A percentile compares a stretch with the other conserved stretches of the same genome.
Conservation (phyloP, 2,888 invertebrate genomes). For the Spisula subtruncata region DNA sequence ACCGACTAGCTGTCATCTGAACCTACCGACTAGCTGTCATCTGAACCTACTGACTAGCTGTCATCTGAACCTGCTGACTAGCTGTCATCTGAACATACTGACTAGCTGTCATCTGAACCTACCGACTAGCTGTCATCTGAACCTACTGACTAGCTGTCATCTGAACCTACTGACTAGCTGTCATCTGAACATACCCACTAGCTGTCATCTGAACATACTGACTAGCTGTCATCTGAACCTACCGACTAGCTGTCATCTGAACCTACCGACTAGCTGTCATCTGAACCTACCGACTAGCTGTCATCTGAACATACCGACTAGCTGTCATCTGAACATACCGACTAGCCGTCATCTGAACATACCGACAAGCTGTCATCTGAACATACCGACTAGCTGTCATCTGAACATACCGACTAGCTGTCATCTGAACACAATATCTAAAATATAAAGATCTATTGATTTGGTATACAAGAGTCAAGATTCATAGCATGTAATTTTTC, state of each 20-base stretch:
- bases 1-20: background rate
- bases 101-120: background rate
- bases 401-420: background rate
- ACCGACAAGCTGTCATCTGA: background rate
- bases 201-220: background rate
- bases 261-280: background rate
- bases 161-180: background rate
- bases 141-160: background rate
- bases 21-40: background rate
- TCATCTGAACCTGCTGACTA: background rate
- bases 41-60: background rate
- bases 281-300: background rate
- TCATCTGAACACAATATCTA: conserved; percentile 3
- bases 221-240: background rate
- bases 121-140: background rate
- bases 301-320: conserved; percentile 2
- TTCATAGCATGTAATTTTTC: conserved; percentile 79
- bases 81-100: background rate
- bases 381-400: conserved; percentile 1
- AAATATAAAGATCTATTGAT: background rate
- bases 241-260: background rate
- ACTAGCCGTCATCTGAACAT: background rate
- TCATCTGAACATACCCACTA: conserved; percentile 2
- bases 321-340: background rate
- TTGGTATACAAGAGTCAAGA: background rate